Evolutionary conservation across 2,888 invertebrate genomes (phyloP).

Genomic region (Quadroppia sp.): DNA sequence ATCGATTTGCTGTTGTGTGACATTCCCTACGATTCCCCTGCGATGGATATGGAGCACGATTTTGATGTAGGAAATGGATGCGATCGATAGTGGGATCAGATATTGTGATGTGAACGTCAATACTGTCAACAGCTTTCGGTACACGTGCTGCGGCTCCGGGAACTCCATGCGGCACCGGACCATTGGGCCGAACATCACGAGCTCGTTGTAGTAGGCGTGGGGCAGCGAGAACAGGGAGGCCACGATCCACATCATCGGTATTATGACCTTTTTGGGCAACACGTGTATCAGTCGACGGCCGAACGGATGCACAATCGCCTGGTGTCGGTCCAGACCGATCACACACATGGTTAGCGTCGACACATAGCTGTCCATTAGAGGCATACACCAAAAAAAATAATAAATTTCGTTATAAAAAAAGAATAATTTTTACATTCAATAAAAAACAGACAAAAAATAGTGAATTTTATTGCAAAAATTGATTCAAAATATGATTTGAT

Average conservation of each 20-base stretch:
- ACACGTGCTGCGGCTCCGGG: conserved; percentile 38
- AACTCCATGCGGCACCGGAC: conserved; percentile 42
- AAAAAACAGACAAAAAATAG: no score
- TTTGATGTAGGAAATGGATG: conserved; percentile 53
- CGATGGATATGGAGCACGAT: conserved; percentile 52
- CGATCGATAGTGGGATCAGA: conserved; percentile 53
- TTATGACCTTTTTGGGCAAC: conserved; percentile 36
- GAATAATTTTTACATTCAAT: not conserved
- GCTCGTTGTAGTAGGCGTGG: conserved; percentile 40
- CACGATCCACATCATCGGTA: conserved; percentile 50
- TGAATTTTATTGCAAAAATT: no score
- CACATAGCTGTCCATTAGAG: no score
- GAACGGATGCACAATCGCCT: conserved; percentile 32
- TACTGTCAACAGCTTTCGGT: conserved; percentile 40
- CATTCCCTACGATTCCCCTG: conserved; percentile 52
- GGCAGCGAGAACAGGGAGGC: conserved; percentile 42
- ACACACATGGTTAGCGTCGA: conserved; percentile 55
- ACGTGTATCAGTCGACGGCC: not conserved
- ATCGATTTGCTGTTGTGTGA: conserved; percentile 53
- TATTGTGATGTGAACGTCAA: conserved; percentile 54
- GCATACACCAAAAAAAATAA: no score
- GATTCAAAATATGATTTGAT: no score
- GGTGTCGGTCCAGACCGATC: conserved; percentile 55
- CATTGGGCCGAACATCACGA: conserved; percentile 14
- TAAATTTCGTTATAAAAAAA: conserved; percentile 1